phyloP scores from a whole-genome alignment of 2,797 vertebrate species.

The Podarcis siculus region DNA sequence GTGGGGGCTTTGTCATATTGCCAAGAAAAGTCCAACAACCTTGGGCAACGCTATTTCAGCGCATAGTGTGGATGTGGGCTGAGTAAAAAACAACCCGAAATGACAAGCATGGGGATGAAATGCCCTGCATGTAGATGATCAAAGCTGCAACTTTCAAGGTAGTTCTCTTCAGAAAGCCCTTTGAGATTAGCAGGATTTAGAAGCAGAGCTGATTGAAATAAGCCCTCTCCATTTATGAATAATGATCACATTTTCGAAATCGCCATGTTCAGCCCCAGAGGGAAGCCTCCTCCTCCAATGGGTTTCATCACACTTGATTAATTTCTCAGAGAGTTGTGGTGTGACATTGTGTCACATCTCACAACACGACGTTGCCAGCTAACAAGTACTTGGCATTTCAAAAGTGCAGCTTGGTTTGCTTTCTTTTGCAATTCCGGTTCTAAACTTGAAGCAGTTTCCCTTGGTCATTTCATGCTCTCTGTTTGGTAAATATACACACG shows the following conservation, averaged over 20 bases:
- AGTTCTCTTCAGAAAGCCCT: neutral
- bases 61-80: too few species aligned
- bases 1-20: too few species aligned
- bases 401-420: neutral
- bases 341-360: neutral
- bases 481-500: neutral
- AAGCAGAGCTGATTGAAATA: neutral
- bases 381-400: neutral
- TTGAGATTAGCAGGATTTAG: neutral
- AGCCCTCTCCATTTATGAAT: neutral
- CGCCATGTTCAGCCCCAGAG: neutral
- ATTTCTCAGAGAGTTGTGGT: neutral
- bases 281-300: neutral
- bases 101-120: neutral
- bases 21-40: too few species aligned
- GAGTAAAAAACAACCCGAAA: neutral
- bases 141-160: neutral
- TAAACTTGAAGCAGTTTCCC: neutral
- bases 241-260: neutral
- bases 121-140: neutral
- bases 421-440: neutral
- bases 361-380: neutral
- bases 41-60: too few species aligned
- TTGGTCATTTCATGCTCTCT: neutral
- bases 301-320: conserved; percentile 19